phyloP scores from a whole-genome alignment of 2,888 invertebrate genomes.

The Cybosia mesomella region DNA sequence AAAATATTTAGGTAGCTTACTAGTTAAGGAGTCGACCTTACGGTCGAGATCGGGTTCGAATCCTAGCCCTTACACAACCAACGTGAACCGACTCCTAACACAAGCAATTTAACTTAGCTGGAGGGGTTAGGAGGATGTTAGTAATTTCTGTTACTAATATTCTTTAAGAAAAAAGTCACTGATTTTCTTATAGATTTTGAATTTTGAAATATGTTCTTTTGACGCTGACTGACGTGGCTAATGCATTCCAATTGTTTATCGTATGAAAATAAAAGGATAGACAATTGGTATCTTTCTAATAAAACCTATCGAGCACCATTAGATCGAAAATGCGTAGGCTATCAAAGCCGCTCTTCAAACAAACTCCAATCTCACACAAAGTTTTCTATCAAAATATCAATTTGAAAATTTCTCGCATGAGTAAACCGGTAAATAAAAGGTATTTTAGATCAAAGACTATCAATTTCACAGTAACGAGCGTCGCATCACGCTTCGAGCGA shows the following conservation, averaged over 20 bases:
- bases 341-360: not conserved
- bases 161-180: too few species aligned
- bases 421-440: conserved; percentile 28
- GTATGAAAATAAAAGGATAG: not conserved
- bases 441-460: conserved; percentile 41
- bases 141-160: too few species aligned
- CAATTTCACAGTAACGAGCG: conserved; percentile 52
- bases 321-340: not conserved
- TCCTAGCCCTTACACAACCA: too few species aligned
- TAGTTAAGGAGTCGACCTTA: too few species aligned
- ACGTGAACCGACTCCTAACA: too few species aligned
- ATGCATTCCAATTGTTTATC: not conserved
- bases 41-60: too few species aligned
- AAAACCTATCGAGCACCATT: not conserved
- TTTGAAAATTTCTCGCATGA: conserved; percentile 19
- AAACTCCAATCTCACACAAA: conserved; percentile 3
- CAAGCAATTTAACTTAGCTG: too few species aligned
- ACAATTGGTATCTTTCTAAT: not conserved
- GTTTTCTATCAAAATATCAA: conserved; percentile 20
- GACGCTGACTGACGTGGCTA: not conserved
- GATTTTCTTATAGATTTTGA: too few species aligned
- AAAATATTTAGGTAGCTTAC: too few species aligned
- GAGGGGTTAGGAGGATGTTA: too few species aligned
- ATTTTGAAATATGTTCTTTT: too few species aligned
- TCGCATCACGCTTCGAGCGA: not conserved